Percentiles rank a stretch among this genome's conserved stretches.
phyloP scores from a whole-genome alignment of 2,113 vertebrate genomes.

The Aptenodytes forsteri region DNA sequence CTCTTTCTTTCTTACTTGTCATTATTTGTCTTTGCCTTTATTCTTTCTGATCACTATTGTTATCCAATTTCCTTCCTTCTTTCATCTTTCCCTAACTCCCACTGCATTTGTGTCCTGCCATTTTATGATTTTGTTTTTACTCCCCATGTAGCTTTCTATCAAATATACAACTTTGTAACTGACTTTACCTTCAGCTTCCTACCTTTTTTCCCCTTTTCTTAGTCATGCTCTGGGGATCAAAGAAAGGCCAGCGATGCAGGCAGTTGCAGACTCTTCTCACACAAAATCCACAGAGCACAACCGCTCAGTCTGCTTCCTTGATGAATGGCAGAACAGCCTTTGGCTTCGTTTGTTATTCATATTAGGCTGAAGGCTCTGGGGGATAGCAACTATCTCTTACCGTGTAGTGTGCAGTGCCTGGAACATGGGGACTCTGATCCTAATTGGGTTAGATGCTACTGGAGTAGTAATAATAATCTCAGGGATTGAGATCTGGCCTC shows the following conservation, averaged over 20 bases:
- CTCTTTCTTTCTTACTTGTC: slow-evolving; percentile 45
- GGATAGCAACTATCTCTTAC: not conserved
- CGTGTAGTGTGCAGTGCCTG: not conserved
- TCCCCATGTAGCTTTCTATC: slow-evolving; percentile 32
- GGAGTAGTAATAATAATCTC: not conserved
- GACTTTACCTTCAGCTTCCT: slow-evolving; percentile 65
- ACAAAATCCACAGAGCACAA: not conserved
- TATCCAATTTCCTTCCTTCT: slow-evolving; percentile 66
- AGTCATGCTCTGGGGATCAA: not conserved
- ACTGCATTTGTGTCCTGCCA: slow-evolving; percentile 20
- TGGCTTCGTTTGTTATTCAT: not conserved
- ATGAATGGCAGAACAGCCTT: not conserved
- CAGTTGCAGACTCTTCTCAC: not conserved
- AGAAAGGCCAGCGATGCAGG: not conserved
- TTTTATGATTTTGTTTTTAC: slow-evolving; percentile 53
- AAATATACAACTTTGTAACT: slow-evolving; percentile 23
- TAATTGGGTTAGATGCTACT: not conserved
- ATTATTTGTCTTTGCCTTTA: slow-evolving; percentile 59
- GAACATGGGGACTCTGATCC: not conserved
- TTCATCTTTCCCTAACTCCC: slow-evolving; percentile 49
- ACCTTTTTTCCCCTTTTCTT: not conserved
- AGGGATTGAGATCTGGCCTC: not conserved
- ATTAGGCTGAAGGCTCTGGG: not conserved
- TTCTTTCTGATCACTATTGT: slow-evolving; percentile 62
- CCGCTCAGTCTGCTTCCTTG: not conserved